Base-by-base conservation (phyloP, 2,888 invertebrate genomes). In the Masnerella sp. region DNA sequence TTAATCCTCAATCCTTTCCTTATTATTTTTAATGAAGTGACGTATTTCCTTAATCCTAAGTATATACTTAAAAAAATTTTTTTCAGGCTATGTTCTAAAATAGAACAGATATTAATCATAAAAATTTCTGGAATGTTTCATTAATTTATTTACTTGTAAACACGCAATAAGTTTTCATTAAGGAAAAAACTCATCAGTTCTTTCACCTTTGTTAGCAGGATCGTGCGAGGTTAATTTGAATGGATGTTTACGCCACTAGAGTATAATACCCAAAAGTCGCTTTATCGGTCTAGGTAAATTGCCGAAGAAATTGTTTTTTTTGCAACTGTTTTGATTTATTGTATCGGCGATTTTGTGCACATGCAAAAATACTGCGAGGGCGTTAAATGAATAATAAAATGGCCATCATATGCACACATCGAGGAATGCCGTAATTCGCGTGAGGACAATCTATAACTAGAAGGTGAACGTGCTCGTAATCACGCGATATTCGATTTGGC, bases 391-490 rank as follows among this genome's bases (percentile, higher is more conserved):
- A 58, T 58, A 45, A 58, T 58, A 45, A 43, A 58, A 30, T 11
- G 18, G 5, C 8, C 20, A 36, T 12, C 17, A 25, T 45, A 45
- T 61, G 59, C 47, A 49, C 40, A 30, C 17, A 49, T 61, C 61
- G 28, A 8, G 28, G 61, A 49, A 49, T 61, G 17, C 47, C 22
- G 36, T 58, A 58, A 58, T 61, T 61, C 49, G 61, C 61, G 40
- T 61, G 49, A 49, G 49, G 61, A 42, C 43, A 62, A 40, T 62
- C 51, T 62, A 62, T 51, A 43, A 42, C 42, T 14, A 51, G 43
- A 49, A 61, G 49, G 61, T 61, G 40, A 62, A 62, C 42, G 51
- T 43, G 52, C 52, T 43, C 34, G 64, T 64, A 42, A 64, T 43
- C 64, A 64, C 52, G 64, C 64, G 64, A 64, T 43, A 25, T 52